Evolutionary conservation across 2,113 vertebrate genomes (phyloP), one percentile per base, ranked within the genome.

Genomic region (zebrafish (Danio rerio)): DNA sequence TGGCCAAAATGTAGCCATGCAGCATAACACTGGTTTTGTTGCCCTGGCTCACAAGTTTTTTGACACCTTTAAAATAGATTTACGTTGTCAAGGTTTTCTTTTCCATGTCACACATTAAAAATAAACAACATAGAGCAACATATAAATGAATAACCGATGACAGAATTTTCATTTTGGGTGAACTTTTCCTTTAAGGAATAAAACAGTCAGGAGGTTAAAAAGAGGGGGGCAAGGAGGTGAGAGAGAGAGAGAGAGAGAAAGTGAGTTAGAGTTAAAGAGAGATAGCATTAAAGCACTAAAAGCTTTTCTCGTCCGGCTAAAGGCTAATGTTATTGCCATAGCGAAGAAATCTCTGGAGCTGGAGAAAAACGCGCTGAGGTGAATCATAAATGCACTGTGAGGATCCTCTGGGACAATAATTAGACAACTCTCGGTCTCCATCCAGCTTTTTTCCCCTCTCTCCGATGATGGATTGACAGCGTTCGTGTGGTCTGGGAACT

Each of bases 321-420:
- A 91, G 91, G 89, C 90, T 94, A 94, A 94, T 93, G 91, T 90
- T 93, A 93, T 93, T 92, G 92, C 90, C 87, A 91, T 90, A 90
- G 91, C 91, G 89, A 94, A 88, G 91, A 86, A 84, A 89, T 91
- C 92, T 93, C 89, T 42, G 87, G 92, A 93, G 89, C 88, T 42
- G 45, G 21, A 78, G 20, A 77, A 42, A 75, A 45, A 31, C n/a
- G 58, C 58, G 49, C 61, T 71, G 88, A 90, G 90, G 88, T 91
- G 88, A 88, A 89, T 91, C 89, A 91, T 89, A 91, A 88, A 90
- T 91, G 92, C 88, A 91, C 87, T 89, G 87, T 85, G 85, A 21
- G 45, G 88, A 88, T 90, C 92, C 92, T 90, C 52, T 82, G 90
- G 90, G 93, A 92, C 85, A 86, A 89, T 84, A 88, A 84, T 88